Evolutionary conservation across 2,113 vertebrate species (phyloP).

Genomic region (Caranx ignobilis): DNA sequence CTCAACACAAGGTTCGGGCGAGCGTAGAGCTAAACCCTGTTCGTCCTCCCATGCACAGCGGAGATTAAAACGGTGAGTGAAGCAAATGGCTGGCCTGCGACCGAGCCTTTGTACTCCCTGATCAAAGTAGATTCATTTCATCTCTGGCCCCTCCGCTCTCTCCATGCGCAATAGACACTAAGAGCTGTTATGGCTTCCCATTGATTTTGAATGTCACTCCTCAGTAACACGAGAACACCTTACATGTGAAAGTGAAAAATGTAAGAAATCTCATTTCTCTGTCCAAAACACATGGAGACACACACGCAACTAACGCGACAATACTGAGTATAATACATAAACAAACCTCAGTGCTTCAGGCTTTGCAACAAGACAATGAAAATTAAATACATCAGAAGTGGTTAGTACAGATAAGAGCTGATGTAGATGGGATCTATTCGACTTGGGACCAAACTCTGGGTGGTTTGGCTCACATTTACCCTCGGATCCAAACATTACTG

Average conservation of each 20-base stretch:
- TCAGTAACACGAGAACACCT: slow-evolving; percentile 11
- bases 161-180: slow-evolving; percentile 29
- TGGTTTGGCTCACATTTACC: slow-evolving; percentile 27
- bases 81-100: slow-evolving; percentile 9
- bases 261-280: neutral
- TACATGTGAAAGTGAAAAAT: slow-evolving; percentile 9
- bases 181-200: slow-evolving; percentile 34
- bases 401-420: neutral
- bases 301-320: neutral
- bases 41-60: slow-evolving; percentile 10
- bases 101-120: slow-evolving; percentile 19
- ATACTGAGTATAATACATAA: neutral
- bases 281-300: neutral
- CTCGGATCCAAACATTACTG: slow-evolving; percentile 40
- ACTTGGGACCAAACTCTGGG: slow-evolving; percentile 26
- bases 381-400: neutral
- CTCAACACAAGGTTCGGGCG: slow-evolving; percentile 5
- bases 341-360: neutral
- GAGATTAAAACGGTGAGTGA: slow-evolving; percentile 39
- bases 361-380: neutral
- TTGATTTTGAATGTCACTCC: slow-evolving; percentile 41
- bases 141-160: slow-evolving; percentile 38
- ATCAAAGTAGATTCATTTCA: slow-evolving; percentile 52
- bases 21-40: neutral
- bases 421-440: neutral